These are phyloP conservation scores for Brienomyrus brachyistius DNA, from an alignment of 2,113 vertebrate species.

Conservation along the genomic window DNA sequence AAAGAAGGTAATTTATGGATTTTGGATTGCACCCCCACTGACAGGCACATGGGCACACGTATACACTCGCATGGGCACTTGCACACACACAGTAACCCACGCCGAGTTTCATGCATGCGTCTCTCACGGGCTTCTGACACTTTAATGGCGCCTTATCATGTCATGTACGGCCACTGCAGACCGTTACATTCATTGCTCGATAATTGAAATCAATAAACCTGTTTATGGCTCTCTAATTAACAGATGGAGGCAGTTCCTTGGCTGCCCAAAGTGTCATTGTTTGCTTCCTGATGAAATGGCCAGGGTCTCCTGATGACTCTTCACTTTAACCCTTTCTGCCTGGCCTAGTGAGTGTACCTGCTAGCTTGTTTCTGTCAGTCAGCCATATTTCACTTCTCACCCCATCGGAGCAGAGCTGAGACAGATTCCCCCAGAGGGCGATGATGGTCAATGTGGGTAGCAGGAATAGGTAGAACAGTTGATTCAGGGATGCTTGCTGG, in stretches of 20 bases:
- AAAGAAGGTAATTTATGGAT: slow-evolving; percentile 9
- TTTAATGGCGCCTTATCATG: slow-evolving; percentile 12
- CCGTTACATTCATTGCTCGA: slow-evolving; percentile 23
- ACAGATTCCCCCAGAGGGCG: neutral
- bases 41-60: neutral
- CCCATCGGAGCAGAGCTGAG: neutral
- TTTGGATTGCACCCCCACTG: neutral
- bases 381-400: neutral
- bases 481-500: neutral
- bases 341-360: neutral
- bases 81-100: neutral
- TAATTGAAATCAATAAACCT: slow-evolving; percentile 33
- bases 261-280: neutral
- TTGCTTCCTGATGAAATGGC: neutral
- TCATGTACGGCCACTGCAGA: slow-evolving; percentile 19
- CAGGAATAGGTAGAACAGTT: neutral
- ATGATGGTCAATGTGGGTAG: neutral
- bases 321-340: neutral
- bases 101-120: neutral
- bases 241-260: slow-evolving; percentile 11
- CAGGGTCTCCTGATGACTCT: too few relatives aligned
- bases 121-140: slow-evolving; percentile 4
- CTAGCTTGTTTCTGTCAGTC: neutral
- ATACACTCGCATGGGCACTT: neutral
- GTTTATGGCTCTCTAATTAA: slow-evolving; percentile 26